Base-by-base conservation (phyloP, 2,888 invertebrate genomes). In the Biston betularia region DNA sequence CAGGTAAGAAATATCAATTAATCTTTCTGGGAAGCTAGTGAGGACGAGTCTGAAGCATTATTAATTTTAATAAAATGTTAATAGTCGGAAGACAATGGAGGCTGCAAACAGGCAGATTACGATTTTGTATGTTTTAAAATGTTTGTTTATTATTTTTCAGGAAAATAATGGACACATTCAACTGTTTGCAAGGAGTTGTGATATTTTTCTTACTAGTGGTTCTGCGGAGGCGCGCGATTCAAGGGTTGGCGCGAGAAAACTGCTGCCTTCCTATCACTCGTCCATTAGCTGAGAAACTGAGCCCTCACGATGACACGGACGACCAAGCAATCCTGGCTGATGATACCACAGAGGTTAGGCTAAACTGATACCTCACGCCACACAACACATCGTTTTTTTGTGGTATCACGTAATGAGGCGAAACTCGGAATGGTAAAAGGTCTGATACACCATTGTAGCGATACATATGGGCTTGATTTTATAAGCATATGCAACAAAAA, bases 141-240 rank as follows among this genome's bases (percentile, higher is more conserved):
- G n/a, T 45, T 8, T 3, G 9, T 44, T 48, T 49, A 50, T 24
- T 60, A 10, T 56, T 61, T 56, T 82, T 10, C 88, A 95, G 95
- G 95, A 89, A 93, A 79, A 89, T 95, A 49, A 94, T 95, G 79
- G 96, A 96, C 85, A 92, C 92, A 10, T 89, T 96, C 77, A 96
- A 96, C 87, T 93, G 94, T 38, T 88, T 96, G 6, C 95, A 96
- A 93, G 96, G 96, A 0, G 83, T 95, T 7, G 85, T 95, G 38
- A 95, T 96, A 79, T 96, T 96, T 83, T 70, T 95, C 35, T 87
- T 96, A 33, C 83, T 96, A 58, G 95, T 96, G 6, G 85, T 95
- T 15, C 89, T 95, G 53, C 85, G 96, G 68, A 94, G 92, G 72
- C 89, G 94, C 2, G 95, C 95, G 0, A 88, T 95, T 56, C 82